These are phyloP conservation scores for Deilephila porcellus DNA, from an alignment of 2,888 invertebrate genomes.

Conservation along the genomic window DNA sequence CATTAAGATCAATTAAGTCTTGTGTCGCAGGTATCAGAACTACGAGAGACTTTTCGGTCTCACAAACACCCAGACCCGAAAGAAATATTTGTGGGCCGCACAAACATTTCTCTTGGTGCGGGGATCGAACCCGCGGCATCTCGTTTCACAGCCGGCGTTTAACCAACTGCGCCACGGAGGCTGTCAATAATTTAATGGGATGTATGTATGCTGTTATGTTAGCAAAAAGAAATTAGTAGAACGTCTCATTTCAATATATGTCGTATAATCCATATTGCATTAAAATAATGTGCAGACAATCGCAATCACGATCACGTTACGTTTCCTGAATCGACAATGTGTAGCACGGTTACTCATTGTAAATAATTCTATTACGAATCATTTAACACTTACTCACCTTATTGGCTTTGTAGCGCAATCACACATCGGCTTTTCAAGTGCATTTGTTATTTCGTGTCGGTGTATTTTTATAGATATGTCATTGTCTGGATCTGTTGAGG, in stretches of 20 bases:
- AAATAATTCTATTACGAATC: constrained; percentile 13
- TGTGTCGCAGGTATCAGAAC: too few relatives aligned
- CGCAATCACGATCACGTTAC: neutral
- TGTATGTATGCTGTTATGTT: too few relatives aligned
- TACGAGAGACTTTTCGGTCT: too few relatives aligned
- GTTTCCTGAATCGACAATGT: constrained; percentile 8
- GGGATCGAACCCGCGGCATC: too few relatives aligned
- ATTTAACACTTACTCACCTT: constrained; percentile 6
- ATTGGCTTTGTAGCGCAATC: neutral
- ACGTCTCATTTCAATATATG: neutral
- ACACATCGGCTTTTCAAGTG: constrained; percentile 6
- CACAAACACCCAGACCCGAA: too few relatives aligned
- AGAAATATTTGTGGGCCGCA: too few relatives aligned
- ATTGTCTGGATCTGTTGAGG: neutral
- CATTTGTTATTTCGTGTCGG: constrained; percentile 1
- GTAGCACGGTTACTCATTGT: constrained; percentile 7
- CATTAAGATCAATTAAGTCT: too few relatives aligned
- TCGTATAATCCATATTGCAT: too few relatives aligned
- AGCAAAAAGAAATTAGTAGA: neutral
- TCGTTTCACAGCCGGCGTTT: too few relatives aligned
- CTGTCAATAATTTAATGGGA: too few relatives aligned
- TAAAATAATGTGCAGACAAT: neutral
- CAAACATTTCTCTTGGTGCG: too few relatives aligned
- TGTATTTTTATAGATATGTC: neutral
- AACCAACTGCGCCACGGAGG: too few relatives aligned